Evolutionary conservation across 2,113 vertebrate genomes (phyloP), one percentile per base, ranked within the genome.

Genomic region (rat (Rattus norvegicus)): DNA sequence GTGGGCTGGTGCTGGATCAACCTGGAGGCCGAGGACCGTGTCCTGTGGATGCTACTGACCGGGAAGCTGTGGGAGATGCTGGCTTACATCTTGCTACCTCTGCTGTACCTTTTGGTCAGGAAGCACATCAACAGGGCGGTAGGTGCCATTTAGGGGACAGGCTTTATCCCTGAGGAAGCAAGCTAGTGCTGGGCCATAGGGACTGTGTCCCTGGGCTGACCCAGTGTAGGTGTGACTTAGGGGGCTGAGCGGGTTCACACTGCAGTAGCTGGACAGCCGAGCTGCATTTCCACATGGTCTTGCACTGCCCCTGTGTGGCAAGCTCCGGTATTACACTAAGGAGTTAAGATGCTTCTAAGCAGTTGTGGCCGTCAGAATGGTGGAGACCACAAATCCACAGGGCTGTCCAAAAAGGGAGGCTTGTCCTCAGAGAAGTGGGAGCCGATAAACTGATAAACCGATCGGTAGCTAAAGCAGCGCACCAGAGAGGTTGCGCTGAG

Each of bases 1-100:
- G 99, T 99, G 83, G 99, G 99, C 98, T 99, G 99, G 99, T 99
- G 99, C 97, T 99, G 99, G 99, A 98, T 99, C 59, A 98, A 98
- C 94, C 98, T 99, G 96, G 79, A 98, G 0, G 98, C 98, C 0
- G 90, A 98, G n/a, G 99, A 99, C 88, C 98, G 97, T 0, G 86
- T 99, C 8, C 86, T 99, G 87, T 99, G 99, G 99, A 99, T 99
- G 99, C 98, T 99, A 93, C 98, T 99, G 7, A 98, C 99, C 0
- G 99, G 99, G 59, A 99, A 99, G 86, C 97, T 99, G 87, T 99
- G 99, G 99, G 99, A 99, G 98, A 98, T 99, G 80, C 96, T 99
- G 98, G 99, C 99, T 1, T 99, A 99, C 0, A 73, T 99, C 96
- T 98, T 96, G 7, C 98, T 99, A 79, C 99, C 99, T 0, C 85